Evolutionary conservation across 2,113 vertebrate species (phyloP).

Genomic region (Megaleporinus macrocephalus): DNA sequence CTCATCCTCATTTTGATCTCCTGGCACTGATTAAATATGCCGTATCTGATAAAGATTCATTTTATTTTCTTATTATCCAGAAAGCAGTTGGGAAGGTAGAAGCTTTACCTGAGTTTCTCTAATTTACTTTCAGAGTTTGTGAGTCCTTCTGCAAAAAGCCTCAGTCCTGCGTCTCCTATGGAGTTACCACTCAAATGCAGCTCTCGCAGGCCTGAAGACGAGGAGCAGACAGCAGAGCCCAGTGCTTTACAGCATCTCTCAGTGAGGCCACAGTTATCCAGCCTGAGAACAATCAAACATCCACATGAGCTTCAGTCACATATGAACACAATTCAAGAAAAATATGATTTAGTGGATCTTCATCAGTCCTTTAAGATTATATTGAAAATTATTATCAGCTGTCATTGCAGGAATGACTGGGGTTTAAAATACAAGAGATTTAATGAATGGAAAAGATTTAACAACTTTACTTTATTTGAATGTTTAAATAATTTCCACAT

Average conservation of each 20-base stretch:
- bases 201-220: slow-evolving; percentile 33
- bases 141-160: slow-evolving; percentile 35
- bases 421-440: too few relatives aligned
- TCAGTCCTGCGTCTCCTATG: slow-evolving; percentile 41
- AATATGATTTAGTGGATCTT: too few relatives aligned
- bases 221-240: slow-evolving; percentile 21
- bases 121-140: slow-evolving; percentile 36
- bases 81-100: neutral
- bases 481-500: neutral
- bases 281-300: slow-evolving; percentile 18
- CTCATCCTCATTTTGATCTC: too few relatives aligned
- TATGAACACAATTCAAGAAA: too few relatives aligned
- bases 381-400: too few relatives aligned
- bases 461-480: neutral
- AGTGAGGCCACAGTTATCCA: slow-evolving; percentile 46
- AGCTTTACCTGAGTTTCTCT: slow-evolving; percentile 44
- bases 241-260: slow-evolving; percentile 46
- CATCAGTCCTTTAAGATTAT: too few relatives aligned
- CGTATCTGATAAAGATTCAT: too few relatives aligned
- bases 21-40: too few relatives aligned
- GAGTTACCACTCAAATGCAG: slow-evolving; percentile 42
- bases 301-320: too few relatives aligned
- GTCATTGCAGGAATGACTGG: too few relatives aligned
- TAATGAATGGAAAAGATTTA: too few relatives aligned
- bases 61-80: neutral